Evolutionary conservation across 92 coral and sea anemone genomes (phyloP).

Genomic region (Porites cylindrica): DNA sequence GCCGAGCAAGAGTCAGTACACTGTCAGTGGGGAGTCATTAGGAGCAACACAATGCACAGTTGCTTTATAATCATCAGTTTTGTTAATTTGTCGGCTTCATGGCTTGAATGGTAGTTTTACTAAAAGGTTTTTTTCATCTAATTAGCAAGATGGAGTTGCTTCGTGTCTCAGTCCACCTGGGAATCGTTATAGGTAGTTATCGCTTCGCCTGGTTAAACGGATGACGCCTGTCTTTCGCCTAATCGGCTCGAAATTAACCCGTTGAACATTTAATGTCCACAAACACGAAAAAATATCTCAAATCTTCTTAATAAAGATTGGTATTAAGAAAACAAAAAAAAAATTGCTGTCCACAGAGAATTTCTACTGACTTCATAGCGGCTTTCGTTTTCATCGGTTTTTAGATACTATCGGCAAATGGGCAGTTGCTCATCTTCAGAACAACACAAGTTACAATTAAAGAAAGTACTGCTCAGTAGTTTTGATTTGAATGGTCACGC

Average conservation of each 20-base stretch:
- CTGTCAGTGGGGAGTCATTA: slow-evolving; percentile 29
- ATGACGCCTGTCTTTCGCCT: background rate
- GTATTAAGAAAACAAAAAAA: background rate
- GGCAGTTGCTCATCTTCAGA: no score
- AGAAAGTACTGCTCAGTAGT: background rate
- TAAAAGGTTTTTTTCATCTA: slow-evolving; percentile 40
- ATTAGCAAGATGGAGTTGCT: slow-evolving; percentile 19
- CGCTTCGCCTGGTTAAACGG: background rate
- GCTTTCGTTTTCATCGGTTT: no score
- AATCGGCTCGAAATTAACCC: slow-evolving; percentile 22
- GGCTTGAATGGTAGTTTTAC: slow-evolving; percentile 19
- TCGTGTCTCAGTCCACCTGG: background rate
- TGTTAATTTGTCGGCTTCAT: slow-evolving; percentile 42
- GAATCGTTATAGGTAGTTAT: background rate
- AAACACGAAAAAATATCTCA: background rate
- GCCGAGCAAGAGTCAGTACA: background rate
- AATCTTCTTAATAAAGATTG: background rate
- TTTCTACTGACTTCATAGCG: no score
- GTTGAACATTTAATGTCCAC: background rate
- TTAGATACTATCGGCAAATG: no score
- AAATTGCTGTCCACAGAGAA: background rate
- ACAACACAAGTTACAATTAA: no score
- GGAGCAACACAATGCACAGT: slow-evolving; percentile 13
- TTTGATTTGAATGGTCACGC: no score
- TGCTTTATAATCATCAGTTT: slow-evolving; percentile 35